Base-by-base conservation (phyloP, 2,888 invertebrate genomes). In the Fissipunctia ypsillon region DNA sequence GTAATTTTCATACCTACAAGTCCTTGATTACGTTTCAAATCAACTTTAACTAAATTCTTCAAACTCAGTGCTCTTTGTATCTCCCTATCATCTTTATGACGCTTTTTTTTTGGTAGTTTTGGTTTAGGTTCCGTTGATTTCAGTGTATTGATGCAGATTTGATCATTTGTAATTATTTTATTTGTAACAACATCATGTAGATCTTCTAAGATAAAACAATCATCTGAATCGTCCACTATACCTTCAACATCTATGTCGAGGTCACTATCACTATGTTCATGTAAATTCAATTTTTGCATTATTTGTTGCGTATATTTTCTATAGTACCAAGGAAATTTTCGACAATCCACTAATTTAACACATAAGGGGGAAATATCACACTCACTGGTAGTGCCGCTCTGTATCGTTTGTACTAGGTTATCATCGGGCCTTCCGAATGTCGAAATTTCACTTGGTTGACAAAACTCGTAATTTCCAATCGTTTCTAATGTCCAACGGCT, bases 11-110 rank as follows among this genome's bases (percentile, higher is more conserved):
- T 81, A 16, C 93, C 93, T 35, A 93, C 69, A 41, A 92, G 84
- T 28, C 93, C 93, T 79, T 45, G 82, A 74, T 93, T 93, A 71
- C 84, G 90, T 79, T 90, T 91, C 22, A 90, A 87, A 82, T 93
- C 88, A 19, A 93, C 57, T 72, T 83, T 68, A n/a, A 52, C 38
- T 9, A 50, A n/a, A 76, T 88, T 78, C 61, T 78, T 87, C 25
- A 76, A 41, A 2, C 68, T 80, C 16, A 87, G 28, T n/a, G 88
- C 85, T 64, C 45, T 81, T 66, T 71, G 63, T 63, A 84, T 50
- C 69, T 86, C 83, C 9, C 57, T 54, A 14, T 88, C 84, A 43
- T 85, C 67, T 64, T 35, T 82, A 22, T 5, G 28, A 52, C 41
- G 41, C 31, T 70, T 84, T 59, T 41, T 64, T 59, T 76, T 73